Percentiles rank a stretch among this genome's conserved stretches.
These are phyloP conservation scores for Piaya cayana DNA, from an alignment of 2,113 vertebrate species.

Conservation along the genomic window DNA sequence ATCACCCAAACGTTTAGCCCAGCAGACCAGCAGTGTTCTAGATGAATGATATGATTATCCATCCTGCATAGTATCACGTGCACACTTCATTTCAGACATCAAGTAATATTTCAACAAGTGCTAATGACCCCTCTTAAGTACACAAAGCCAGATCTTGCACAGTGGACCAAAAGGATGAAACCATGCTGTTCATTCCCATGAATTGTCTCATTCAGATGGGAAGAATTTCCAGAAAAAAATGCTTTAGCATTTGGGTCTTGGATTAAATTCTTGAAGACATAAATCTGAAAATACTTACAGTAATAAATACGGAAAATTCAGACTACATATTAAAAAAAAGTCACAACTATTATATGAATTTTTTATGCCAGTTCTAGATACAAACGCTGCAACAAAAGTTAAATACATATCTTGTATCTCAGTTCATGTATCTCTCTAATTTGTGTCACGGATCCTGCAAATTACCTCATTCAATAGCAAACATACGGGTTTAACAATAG, in stretches of 20 bases:
- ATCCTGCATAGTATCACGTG: accelerated
- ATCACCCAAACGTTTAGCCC: background rate
- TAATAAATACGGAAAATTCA: background rate
- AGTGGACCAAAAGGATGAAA: background rate
- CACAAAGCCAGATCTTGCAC: background rate
- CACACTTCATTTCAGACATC: background rate
- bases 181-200: background rate
- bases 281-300: background rate
- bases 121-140: background rate
- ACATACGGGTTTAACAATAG: background rate
- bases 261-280: background rate
- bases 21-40: background rate
- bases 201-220: background rate
- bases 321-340: background rate
- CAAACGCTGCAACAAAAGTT: background rate
- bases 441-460: background rate
- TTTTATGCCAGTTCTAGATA: background rate
- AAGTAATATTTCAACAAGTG: background rate
- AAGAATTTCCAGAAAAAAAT: background rate
- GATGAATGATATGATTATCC: accelerated
- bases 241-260: background rate
- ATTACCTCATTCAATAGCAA: background rate
- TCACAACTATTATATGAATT: background rate
- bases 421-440: background rate
- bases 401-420: background rate